A percentile compares a stretch with the other conserved stretches of the same genome.
Evolutionary conservation across 2,797 vertebrate species (phyloP).

Genomic region (Acipenser transmontanus): DNA sequence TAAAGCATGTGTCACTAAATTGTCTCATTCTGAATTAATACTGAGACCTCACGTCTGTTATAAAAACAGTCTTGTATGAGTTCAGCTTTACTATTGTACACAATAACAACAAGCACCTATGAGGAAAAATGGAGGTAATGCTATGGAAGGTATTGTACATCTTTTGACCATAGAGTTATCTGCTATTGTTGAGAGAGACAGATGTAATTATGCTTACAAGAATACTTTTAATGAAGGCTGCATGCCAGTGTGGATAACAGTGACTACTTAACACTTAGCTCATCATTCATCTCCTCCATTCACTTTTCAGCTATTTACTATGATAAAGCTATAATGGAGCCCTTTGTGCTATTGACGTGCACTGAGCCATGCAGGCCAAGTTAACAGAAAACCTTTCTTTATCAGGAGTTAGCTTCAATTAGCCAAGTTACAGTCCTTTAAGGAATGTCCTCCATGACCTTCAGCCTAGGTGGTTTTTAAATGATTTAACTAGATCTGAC

Average conservation of each 20-base stretch:
- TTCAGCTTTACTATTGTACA: too few relatives aligned
- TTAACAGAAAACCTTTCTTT: slow-evolving; percentile 43
- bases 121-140: too few relatives aligned
- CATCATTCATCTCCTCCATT: slow-evolving; percentile 36
- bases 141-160: too few relatives aligned
- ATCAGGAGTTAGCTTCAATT: slow-evolving; percentile 52
- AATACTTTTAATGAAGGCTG: slow-evolving; percentile 24
- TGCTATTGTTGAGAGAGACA: too few relatives aligned
- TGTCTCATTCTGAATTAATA: too few relatives aligned
- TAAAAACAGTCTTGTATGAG: too few relatives aligned
- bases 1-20: too few relatives aligned
- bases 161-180: too few relatives aligned
- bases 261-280: slow-evolving; percentile 33
- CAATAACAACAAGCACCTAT: too few relatives aligned
- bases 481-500: slow-evolving; percentile 45
- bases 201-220: too few relatives aligned
- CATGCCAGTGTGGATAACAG: slow-evolving; percentile 24
- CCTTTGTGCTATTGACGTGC: slow-evolving; percentile 53
- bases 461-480: slow-evolving; percentile 42
- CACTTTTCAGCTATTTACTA: slow-evolving; percentile 47
- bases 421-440: slow-evolving; percentile 56
- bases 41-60: too few relatives aligned
- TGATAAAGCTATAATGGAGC: slow-evolving; percentile 61
- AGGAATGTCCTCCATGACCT: slow-evolving; percentile 55
- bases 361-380: slow-evolving; percentile 45